Conservation (phyloP, 2,113 vertebrate genomes). For the Gavialis gangeticus region DNA sequence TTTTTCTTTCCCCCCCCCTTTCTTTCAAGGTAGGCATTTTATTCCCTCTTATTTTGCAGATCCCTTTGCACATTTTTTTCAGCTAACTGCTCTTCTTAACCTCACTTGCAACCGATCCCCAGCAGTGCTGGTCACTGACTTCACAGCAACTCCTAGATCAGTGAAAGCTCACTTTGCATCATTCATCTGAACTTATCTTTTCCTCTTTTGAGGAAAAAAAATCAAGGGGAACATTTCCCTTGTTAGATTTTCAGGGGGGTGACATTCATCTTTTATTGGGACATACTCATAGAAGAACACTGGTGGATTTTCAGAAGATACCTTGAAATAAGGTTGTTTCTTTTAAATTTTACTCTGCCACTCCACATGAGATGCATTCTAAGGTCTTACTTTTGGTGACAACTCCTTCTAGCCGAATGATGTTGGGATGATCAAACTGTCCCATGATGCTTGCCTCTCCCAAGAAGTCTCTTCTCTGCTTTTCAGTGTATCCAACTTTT, state of each 20-base stretch:
- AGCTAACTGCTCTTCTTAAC: not conserved
- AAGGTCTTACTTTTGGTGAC: conserved; percentile 94
- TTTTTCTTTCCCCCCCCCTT: not conserved
- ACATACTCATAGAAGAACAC: not conserved
- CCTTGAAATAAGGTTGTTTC: not conserved
- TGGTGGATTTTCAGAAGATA: not conserved
- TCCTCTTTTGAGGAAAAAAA: not conserved
- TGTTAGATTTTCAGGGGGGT: not conserved
- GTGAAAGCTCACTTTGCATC: not conserved
- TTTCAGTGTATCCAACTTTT: conserved; percentile 96
- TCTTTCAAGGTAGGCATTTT: not conserved
- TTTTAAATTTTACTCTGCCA: not conserved
- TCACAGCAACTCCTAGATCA: not conserved
- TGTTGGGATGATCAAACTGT: conserved; percentile 98
- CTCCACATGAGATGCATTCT: not conserved
- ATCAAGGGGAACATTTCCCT: not conserved
- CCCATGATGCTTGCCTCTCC: conserved; percentile 99
- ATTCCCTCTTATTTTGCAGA: not conserved
- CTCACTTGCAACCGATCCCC: not conserved
- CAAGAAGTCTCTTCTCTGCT: conserved; percentile 95
- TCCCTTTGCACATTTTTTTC: not conserved
- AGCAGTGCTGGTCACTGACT: not conserved
- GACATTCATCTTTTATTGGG: too few relatives aligned
- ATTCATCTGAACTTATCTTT: not conserved
- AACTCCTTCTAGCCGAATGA: conserved; percentile 96